Evolutionary conservation across 2,113 vertebrate genomes (phyloP).

Genomic region (Arizona elegans): DNA sequence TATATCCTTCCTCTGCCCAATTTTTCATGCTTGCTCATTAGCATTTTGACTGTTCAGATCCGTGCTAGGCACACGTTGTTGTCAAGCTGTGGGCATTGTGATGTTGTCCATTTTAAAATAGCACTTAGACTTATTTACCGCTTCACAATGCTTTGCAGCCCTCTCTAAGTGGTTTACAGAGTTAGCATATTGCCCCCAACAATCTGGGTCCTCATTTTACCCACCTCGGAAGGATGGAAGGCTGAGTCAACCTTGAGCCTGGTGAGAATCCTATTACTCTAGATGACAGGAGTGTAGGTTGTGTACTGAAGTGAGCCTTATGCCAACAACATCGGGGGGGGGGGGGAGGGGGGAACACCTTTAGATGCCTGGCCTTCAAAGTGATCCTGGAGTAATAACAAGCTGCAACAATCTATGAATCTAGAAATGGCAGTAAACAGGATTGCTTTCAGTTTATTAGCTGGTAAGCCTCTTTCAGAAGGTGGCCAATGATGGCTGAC

Average conservation of each 20-base stretch:
- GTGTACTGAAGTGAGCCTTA: conserved; percentile 45
- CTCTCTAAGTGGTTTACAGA: no score
- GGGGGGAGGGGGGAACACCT: background rate
- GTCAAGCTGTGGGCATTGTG: conserved; percentile 51
- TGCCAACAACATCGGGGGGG: conserved; percentile 49
- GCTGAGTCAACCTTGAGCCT: background rate
- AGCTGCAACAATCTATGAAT: conserved; percentile 61
- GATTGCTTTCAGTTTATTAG: conserved; percentile 67
- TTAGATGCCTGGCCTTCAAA: conserved; percentile 57
- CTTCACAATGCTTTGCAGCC: background rate
- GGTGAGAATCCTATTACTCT: conserved; percentile 60
- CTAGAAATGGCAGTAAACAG: conserved; percentile 64
- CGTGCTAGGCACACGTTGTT: conserved; percentile 43
- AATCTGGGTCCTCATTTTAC: background rate
- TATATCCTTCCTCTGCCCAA: conserved; percentile 14
- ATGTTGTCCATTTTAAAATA: conserved; percentile 48
- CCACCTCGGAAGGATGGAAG: background rate
- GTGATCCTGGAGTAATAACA: conserved; percentile 54
- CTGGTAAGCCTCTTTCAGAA: conserved; percentile 61
- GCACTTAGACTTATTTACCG: background rate
- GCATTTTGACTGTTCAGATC: conserved; percentile 39
- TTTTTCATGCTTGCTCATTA: background rate
- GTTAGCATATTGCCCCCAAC: background rate
- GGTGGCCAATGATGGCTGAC: conserved; percentile 59
- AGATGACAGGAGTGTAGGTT: conserved; percentile 56